A percentile compares a stretch with the other conserved stretches of the same genome.
These are phyloP conservation scores for Noctua fimbriata DNA, from an alignment of 2,888 invertebrate genomes.

Conservation along the genomic window DNA sequence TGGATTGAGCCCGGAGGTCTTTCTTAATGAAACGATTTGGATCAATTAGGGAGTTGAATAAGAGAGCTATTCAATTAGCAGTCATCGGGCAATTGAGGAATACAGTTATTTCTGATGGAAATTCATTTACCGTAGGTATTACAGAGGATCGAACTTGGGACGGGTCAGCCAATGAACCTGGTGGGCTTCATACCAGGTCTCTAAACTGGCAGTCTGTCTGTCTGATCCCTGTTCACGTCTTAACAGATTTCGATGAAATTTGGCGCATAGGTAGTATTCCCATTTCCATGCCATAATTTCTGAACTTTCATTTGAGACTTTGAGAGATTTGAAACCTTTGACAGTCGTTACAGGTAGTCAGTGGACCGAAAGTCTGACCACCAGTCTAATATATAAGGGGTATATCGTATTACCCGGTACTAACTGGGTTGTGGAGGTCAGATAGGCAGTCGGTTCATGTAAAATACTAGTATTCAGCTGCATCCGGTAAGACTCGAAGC, in stretches of 20 bases:
- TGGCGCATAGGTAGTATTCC: background rate
- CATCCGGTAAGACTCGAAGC: no score
- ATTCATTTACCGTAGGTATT: background rate
- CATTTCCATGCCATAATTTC: background rate
- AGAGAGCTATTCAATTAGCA: conserved; percentile 38
- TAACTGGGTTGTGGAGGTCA: no score
- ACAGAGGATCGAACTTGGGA: background rate
- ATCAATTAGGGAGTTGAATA: conserved; percentile 13
- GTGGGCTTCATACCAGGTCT: background rate
- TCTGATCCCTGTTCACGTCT: background rate
- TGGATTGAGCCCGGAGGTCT: conserved; percentile 4
- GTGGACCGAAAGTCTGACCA: no score
- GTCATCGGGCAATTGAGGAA: conserved; percentile 19
- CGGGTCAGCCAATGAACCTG: background rate
- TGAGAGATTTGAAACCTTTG: no score
- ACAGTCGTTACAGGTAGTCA: no score
- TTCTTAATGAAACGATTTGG: conserved; percentile 32
- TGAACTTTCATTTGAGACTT: no score
- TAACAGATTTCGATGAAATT: no score
- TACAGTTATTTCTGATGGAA: background rate
- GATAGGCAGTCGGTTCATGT: no score
- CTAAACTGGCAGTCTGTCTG: background rate
- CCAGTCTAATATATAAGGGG: no score
- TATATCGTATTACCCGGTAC: no score
- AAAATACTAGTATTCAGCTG: no score